A percentile compares a stretch with the other conserved stretches of the same genome.
These are phyloP conservation scores for Pipistrellus kuhlii DNA, from an alignment of 2,797 vertebrate genomes.

Conservation along the genomic window DNA sequence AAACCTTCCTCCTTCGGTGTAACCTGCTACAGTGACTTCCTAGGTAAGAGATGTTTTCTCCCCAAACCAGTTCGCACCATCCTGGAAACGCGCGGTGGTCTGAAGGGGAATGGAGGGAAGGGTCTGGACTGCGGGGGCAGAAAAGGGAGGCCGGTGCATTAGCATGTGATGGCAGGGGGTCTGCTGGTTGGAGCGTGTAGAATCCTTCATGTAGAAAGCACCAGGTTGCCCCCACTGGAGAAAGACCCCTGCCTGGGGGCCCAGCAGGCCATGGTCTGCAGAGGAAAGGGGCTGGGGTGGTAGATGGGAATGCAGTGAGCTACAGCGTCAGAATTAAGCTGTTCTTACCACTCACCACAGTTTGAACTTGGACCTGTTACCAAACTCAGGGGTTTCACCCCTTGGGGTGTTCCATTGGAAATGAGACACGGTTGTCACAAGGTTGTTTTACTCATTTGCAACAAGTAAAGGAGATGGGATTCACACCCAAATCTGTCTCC, in stretches of 20 bases:
- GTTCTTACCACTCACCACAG: background rate
- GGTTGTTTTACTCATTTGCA: background rate
- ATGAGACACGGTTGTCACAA: background rate
- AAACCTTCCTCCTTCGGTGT: background rate
- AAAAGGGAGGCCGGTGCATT: background rate
- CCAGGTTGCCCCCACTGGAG: background rate
- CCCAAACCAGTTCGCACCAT: background rate
- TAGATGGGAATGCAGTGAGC: accelerated
- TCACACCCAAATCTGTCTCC: background rate
- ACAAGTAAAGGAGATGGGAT: background rate
- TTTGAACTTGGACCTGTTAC: background rate
- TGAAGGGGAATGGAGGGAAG: background rate
- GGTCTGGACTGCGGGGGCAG: background rate
- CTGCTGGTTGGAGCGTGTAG: accelerated
- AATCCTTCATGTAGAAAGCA: background rate
- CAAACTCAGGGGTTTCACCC: background rate
- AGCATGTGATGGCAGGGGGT: accelerated
- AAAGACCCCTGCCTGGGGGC: background rate
- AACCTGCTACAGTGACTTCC: background rate
- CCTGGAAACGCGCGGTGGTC: background rate
- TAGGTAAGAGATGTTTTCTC: background rate
- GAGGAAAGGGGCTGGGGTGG: accelerated
- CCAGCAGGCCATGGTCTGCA: accelerated
- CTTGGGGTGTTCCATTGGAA: background rate
- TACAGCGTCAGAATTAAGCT: too few species aligned